These are phyloP conservation scores for Syrista parreyssii DNA, from an alignment of 2,888 invertebrate species.

Conservation along the genomic window DNA sequence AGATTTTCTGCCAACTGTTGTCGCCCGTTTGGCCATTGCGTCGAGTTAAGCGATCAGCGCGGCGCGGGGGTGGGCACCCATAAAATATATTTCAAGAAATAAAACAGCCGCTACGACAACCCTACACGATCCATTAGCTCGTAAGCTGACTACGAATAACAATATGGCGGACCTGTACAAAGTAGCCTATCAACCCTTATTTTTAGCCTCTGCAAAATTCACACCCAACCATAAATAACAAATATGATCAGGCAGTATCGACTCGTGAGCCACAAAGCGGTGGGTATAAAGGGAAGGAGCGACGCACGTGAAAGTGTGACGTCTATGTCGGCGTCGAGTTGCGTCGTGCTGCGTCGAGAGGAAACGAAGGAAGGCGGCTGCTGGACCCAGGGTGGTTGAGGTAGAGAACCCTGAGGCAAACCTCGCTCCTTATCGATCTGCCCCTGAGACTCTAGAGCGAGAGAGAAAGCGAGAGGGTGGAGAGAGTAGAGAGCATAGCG, in stretches of 20 bases:
- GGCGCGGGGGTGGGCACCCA: neutral
- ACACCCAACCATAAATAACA: neutral
- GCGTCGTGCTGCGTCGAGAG: conserved; percentile 43
- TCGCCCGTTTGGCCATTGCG: conserved; percentile 44
- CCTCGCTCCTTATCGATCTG: conserved; percentile 64
- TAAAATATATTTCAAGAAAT: neutral
- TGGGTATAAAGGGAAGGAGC: neutral
- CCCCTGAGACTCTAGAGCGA: conserved; percentile 54
- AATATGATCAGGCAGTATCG: neutral
- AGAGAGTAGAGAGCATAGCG: neutral
- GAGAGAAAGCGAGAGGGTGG: conserved; percentile 27
- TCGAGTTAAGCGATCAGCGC: conserved; percentile 41
- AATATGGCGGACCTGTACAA: neutral
- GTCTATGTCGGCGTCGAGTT: conserved; percentile 28
- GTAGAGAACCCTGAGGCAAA: conserved; percentile 59
- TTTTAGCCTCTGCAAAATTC: neutral
- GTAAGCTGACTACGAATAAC: neutral
- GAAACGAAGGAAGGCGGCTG: conserved; percentile 49
- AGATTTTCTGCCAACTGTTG: conserved; percentile 65
- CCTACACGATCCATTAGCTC: neutral
- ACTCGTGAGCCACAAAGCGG: conserved; percentile 24
- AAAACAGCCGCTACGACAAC: neutral
- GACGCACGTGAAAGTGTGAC: conserved; percentile 29
- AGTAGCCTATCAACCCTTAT: neutral
- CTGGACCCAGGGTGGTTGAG: conserved; percentile 39